A percentile compares a stretch with the other conserved stretches of the same genome.
Evolutionary conservation across 23 tunicate genomes (phyloP).

Genomic region (Styela plicata): DNA sequence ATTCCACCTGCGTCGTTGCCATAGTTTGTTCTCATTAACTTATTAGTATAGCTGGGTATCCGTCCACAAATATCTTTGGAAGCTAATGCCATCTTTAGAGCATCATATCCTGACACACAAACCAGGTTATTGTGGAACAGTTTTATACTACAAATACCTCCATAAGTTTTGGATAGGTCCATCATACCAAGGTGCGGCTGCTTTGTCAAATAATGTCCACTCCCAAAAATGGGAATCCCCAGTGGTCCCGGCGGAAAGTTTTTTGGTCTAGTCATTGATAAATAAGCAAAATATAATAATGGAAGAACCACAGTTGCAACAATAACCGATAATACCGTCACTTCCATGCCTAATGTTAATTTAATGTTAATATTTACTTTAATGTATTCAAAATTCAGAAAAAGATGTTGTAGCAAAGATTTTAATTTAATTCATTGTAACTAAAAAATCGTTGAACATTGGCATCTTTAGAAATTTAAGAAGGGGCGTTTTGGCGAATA

Average conservation of each 20-base stretch:
- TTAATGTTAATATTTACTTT: too few relatives aligned
- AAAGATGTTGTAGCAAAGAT: too few relatives aligned
- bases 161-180: not conserved
- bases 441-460: too few relatives aligned
- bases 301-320: too few relatives aligned
- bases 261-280: conserved; percentile 17
- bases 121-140: not conserved
- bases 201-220: not conserved
- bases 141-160: not conserved
- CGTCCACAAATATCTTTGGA: not conserved
- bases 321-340: too few relatives aligned
- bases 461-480: too few relatives aligned
- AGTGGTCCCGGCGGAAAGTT: conserved; percentile 37
- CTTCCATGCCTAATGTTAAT: too few relatives aligned
- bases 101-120: not conserved
- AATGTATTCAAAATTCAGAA: too few relatives aligned
- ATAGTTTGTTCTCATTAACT: conserved; percentile 1
- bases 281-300: not conserved
- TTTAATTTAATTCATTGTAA: too few relatives aligned
- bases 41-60: not conserved
- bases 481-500: too few relatives aligned
- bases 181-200: not conserved
- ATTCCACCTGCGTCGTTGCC: too few relatives aligned
- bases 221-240: conserved; percentile 29
- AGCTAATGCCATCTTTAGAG: not conserved